A percentile compares a stretch with the other conserved stretches of the same genome.
These are phyloP conservation scores for Silurus meridionalis DNA, from an alignment of 2,113 vertebrate genomes.

Conservation along the genomic window DNA sequence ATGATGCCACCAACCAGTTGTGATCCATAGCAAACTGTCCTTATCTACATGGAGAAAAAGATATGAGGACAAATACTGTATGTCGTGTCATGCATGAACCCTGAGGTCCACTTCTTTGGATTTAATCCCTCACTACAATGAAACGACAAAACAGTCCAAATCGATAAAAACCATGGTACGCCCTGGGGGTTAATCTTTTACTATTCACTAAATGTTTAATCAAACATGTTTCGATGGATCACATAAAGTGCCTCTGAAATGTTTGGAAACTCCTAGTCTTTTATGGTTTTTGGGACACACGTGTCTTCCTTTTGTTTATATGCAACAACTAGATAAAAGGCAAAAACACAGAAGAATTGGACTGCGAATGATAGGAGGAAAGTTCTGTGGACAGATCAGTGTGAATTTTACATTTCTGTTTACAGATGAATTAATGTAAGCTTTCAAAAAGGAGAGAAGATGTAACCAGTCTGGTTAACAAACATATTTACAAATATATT, in stretches of 20 bases:
- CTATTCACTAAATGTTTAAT: neutral
- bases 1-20: slow-evolving; percentile 84
- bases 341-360: no score
- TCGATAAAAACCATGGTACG: neutral
- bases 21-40: slow-evolving; percentile 82
- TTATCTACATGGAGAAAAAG: slow-evolving; percentile 71
- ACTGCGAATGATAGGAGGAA: no score
- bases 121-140: neutral
- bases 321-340: no score
- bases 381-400: no score
- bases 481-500: no score
- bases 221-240: neutral
- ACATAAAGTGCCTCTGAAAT: neutral
- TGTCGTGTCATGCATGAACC: neutral
- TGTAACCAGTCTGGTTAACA: no score
- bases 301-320: no score
- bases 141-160: neutral
- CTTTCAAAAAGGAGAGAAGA: no score
- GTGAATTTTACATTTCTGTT: no score
- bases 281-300: no score
- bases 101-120: neutral
- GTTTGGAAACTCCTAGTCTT: neutral
- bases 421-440: no score
- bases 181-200: neutral
- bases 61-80: neutral